Evolutionary conservation across 1,140 invertebrate species (phyloP).

Genomic region (Andricus grossulariae): DNA sequence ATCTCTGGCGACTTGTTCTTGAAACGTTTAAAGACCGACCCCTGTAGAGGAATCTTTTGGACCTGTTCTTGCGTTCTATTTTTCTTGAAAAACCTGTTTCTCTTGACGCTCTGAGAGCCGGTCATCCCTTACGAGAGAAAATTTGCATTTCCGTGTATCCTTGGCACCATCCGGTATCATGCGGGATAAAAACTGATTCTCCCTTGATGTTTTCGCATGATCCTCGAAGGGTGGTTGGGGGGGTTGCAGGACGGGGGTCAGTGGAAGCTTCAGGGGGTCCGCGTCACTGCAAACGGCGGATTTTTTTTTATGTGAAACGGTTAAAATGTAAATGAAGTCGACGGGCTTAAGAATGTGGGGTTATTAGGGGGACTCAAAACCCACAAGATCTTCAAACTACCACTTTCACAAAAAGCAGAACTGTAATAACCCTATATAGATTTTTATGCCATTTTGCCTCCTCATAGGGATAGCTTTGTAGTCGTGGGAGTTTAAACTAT

Average conservation of each 20-base stretch:
- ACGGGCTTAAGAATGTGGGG: constrained; percentile 64
- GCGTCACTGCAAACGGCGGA: constrained; percentile 48
- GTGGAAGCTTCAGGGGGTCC: constrained; percentile 37
- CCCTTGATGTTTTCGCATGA: constrained; percentile 35
- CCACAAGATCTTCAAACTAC: constrained; percentile 17
- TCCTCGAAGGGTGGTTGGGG: constrained; percentile 14
- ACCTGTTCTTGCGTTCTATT: constrained; percentile 42
- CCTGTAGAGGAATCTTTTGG: constrained; percentile 35
- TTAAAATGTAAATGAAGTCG: constrained; percentile 67
- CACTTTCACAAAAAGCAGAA: too few species aligned
- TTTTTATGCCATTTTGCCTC: too few species aligned
- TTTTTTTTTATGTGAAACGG: constrained; percentile 51
- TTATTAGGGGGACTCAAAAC: constrained; percentile 58
- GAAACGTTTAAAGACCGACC: neutral
- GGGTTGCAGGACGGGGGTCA: constrained; percentile 27
- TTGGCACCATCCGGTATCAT: constrained; percentile 47
- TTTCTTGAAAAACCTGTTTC: constrained; percentile 35
- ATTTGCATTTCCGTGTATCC: constrained; percentile 52
- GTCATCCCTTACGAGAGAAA: constrained; percentile 33
- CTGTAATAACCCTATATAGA: too few species aligned
- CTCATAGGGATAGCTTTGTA: too few species aligned
- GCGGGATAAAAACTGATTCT: constrained; percentile 53
- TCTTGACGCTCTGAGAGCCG: constrained; percentile 37
- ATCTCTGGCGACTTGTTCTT: neutral
- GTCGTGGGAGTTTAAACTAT: too few species aligned